A percentile compares a stretch with the other conserved stretches of the same genome.
Conservation (phyloP, 2,797 vertebrate species). For the Coregonus ussuriensis region DNA sequence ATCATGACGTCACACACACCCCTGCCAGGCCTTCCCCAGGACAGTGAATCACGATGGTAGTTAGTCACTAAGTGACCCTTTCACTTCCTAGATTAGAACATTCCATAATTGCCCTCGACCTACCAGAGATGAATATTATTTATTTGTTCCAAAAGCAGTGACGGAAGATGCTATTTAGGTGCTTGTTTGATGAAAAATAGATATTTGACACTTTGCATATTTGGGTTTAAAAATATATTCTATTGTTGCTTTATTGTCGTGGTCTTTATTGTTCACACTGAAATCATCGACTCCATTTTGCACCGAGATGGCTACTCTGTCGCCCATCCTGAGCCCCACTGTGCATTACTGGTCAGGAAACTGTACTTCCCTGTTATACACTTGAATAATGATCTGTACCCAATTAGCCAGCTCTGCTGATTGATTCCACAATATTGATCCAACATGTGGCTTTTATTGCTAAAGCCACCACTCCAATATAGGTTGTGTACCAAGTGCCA, state of each 20-base stretch:
- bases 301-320: neutral
- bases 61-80: neutral
- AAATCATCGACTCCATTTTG: neutral
- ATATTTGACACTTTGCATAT: neutral
- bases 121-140: neutral
- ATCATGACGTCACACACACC: slow-evolving; percentile 43
- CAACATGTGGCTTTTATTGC: neutral
- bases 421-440: neutral
- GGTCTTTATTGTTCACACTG: neutral
- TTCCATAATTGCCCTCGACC: too few species aligned
- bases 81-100: neutral
- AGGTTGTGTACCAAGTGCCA: too few species aligned
- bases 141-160: neutral
- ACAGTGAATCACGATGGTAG: neutral
- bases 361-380: slow-evolving; percentile 4
- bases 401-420: slow-evolving; percentile 1
- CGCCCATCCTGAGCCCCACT: neutral
- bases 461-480: neutral
- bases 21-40: slow-evolving; percentile 26
- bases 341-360: slow-evolving; percentile 1
- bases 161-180: slow-evolving; percentile 6
- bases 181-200: slow-evolving; percentile 6
- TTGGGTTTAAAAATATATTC: neutral
- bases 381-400: neutral
- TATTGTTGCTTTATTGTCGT: neutral